Evolutionary conservation across 2,888 invertebrate genomes (phyloP).

Genomic region (Ptychoptera contaminata): DNA sequence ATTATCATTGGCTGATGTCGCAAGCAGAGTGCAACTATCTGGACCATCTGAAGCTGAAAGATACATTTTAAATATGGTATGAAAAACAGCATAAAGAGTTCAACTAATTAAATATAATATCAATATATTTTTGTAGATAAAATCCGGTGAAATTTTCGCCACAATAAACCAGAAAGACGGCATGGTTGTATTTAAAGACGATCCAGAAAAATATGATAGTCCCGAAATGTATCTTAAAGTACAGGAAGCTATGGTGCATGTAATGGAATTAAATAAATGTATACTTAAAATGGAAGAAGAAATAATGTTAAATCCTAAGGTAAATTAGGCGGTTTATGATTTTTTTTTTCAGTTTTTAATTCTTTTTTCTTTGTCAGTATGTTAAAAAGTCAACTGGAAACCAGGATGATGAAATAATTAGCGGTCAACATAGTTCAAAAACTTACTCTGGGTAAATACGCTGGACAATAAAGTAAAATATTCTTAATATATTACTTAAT

Average conservation of each 20-base stretch:
- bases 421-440: constrained; percentile 25
- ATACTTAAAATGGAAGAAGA: constrained; percentile 89
- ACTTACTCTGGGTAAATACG: constrained; percentile 27
- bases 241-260: constrained; percentile 71
- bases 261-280: constrained; percentile 77
- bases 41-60: constrained; percentile 80
- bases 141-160: constrained; percentile 92
- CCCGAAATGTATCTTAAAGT: constrained; percentile 73
- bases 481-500: too few relatives aligned
- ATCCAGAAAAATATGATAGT: constrained; percentile 88
- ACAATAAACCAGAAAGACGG: constrained; percentile 96
- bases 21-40: constrained; percentile 68
- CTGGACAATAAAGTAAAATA: too few relatives aligned
- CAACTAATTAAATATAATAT: constrained; percentile 4
- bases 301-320: constrained; percentile 79
- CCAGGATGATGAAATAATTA: constrained; percentile 39
- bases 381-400: constrained; percentile 44
- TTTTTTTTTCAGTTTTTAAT: neutral
- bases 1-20: constrained; percentile 53
- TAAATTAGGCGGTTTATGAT: constrained; percentile 15
- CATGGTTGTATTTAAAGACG: constrained; percentile 93
- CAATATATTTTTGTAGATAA: constrained; percentile 48
- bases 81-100: constrained; percentile 11
- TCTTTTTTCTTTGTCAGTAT: constrained; percentile 30
- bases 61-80: constrained; percentile 89